A percentile compares a stretch with the other conserved stretches of the same genome.
These are phyloP conservation scores for Cinclus mexicanus DNA, from an alignment of 2,113 vertebrate species.

Conservation along the genomic window DNA sequence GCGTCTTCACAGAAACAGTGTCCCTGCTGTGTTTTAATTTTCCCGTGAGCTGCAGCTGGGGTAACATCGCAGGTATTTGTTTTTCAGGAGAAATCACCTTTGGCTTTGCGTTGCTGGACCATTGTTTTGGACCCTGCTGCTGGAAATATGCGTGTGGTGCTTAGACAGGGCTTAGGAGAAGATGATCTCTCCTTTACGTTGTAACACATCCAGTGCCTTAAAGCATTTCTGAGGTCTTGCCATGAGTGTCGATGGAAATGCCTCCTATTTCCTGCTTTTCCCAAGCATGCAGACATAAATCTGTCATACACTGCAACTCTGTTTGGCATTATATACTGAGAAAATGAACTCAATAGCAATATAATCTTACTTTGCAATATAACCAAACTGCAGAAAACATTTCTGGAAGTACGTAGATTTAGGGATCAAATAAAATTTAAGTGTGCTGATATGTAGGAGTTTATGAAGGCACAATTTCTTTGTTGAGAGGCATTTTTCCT, in stretches of 20 bases:
- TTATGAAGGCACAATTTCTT: slow-evolving; percentile 74
- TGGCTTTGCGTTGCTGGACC: background rate
- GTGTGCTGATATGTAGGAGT: slow-evolving; percentile 68
- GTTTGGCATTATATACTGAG: slow-evolving; percentile 72
- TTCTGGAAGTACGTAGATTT: slow-evolving; percentile 69
- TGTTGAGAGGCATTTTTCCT: slow-evolving; percentile 73
- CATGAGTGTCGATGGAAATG: slow-evolving; percentile 63
- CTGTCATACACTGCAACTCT: slow-evolving; percentile 72
- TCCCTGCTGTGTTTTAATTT: slow-evolving; percentile 50
- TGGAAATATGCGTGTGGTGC: background rate
- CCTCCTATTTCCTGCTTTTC: slow-evolving; percentile 69
- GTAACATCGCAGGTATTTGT: background rate
- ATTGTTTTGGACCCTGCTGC: background rate
- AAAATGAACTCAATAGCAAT: slow-evolving; percentile 77
- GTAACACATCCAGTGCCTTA: slow-evolving; percentile 40
- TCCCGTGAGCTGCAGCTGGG: slow-evolving; percentile 14
- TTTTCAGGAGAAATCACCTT: slow-evolving; percentile 30
- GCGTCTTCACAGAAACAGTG: background rate
- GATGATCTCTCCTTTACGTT: background rate
- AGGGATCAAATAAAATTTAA: slow-evolving; percentile 78
- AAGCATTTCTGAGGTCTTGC: slow-evolving; percentile 38
- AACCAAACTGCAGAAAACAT: slow-evolving; percentile 73
- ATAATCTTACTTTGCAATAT: slow-evolving; percentile 79
- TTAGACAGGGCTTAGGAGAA: slow-evolving; percentile 17
- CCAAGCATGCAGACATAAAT: slow-evolving; percentile 72